Percentiles rank a stretch among this genome's conserved stretches.
These are phyloP conservation scores for Gisinianus flammeolus DNA, from an alignment of 2,888 invertebrate species.

Conservation along the genomic window DNA sequence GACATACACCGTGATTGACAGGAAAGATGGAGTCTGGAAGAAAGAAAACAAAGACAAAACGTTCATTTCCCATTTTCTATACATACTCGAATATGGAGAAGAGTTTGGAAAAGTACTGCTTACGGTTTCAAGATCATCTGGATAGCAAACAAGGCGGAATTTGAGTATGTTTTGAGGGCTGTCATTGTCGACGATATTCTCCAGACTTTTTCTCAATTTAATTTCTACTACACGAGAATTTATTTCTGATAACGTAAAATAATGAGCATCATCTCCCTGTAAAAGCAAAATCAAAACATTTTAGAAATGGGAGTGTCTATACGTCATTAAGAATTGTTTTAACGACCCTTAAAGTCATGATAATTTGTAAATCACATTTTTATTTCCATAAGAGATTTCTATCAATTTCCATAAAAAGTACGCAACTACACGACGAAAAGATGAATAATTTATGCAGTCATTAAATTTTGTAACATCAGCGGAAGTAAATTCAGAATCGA, in stretches of 20 bases:
- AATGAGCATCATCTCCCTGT: constrained; percentile 73
- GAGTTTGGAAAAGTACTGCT: not conserved
- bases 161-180: constrained; percentile 81
- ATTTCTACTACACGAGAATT: constrained; percentile 80
- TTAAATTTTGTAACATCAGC: no score
- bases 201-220: constrained; percentile 76
- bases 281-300: constrained; percentile 51
- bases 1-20: constrained; percentile 85
- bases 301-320: not conserved
- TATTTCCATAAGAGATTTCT: no score
- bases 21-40: constrained; percentile 77
- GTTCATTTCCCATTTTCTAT: no score
- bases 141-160: constrained; percentile 77
- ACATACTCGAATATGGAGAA: not conserved
- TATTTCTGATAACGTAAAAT: constrained; percentile 75
- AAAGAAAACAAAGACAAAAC: constrained; percentile 44
- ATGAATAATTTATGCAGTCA: no score
- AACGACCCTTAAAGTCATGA: no score
- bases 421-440: no score
- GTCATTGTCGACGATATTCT: constrained; percentile 80
- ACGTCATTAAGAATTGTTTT: not conserved
- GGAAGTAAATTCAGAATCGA: no score
- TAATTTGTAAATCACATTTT: no score
- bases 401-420: no score
- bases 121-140: constrained; percentile 59